phyloP scores from a whole-genome alignment of 2,113 vertebrate species.

The Grallaria varia region DNA sequence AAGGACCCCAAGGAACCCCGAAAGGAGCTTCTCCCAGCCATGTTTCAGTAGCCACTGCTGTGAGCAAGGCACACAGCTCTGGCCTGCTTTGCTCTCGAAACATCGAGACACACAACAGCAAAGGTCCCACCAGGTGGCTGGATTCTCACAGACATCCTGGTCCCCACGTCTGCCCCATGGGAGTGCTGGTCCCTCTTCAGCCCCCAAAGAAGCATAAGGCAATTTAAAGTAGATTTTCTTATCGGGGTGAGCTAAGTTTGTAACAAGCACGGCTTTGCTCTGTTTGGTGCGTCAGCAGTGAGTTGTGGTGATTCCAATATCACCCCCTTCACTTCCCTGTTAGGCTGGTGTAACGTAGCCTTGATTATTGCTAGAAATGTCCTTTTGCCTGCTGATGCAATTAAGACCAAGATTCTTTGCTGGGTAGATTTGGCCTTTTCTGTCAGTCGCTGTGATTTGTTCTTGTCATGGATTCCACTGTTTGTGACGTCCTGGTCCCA shows the following conservation, averaged over 20 bases:
- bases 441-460: background rate
- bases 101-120: rapidly evolving
- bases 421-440: background rate
- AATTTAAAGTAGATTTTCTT: background rate
- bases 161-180: background rate
- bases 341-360: background rate
- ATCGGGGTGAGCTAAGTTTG: background rate
- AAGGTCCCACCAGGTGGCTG: background rate
- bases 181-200: background rate
- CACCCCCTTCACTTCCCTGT: background rate
- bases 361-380: background rate
- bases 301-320: background rate
- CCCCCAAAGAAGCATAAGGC: background rate
- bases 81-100: background rate
- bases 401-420: background rate
- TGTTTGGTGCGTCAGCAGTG: background rate
- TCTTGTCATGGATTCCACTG: background rate
- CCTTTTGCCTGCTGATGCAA: background rate
- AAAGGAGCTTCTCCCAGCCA: background rate
- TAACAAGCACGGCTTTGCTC: background rate
- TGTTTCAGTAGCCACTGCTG: background rate
- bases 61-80: background rate
- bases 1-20: background rate
- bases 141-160: background rate
- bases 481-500: background rate